Conservation (phyloP, 2,113 vertebrate genomes). For the Noctilio leporinus region DNA sequence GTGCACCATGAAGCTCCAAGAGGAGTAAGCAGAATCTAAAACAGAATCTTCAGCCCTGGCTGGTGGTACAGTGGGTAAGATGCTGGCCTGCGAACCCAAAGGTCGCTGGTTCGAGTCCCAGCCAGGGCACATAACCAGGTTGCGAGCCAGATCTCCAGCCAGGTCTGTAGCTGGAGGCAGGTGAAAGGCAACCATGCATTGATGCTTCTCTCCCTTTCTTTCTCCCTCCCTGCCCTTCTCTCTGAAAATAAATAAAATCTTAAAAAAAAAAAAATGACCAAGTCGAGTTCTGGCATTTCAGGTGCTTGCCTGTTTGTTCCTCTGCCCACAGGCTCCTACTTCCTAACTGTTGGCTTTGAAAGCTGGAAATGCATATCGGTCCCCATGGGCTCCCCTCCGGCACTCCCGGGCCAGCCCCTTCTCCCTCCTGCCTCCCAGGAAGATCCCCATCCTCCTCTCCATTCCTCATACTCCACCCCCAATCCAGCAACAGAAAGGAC, state of each 20-base stretch:
- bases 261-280: too few relatives aligned
- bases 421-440: neutral
- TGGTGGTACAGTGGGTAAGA: too few relatives aligned
- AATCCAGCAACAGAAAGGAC: neutral
- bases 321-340: neutral
- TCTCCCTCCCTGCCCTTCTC: too few relatives aligned
- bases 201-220: too few relatives aligned
- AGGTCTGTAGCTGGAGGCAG: too few relatives aligned
- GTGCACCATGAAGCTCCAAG: neutral
- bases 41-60: too few relatives aligned
- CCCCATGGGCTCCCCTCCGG: neutral
- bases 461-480: neutral
- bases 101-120: too few relatives aligned
- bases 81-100: too few relatives aligned
- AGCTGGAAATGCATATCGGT: neutral
- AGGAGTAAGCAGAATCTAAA: neutral
- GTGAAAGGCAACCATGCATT: too few relatives aligned
- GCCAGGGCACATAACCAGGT: too few relatives aligned
- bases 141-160: too few relatives aligned
- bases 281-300: neutral
- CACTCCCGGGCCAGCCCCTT: neutral
- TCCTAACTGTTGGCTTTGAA: neutral
- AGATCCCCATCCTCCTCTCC: neutral
- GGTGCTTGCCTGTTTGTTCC: neutral
- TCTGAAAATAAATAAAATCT: too few relatives aligned